Conservation (phyloP, 2,113 vertebrate species). For the Excalfactoria chinensis region DNA sequence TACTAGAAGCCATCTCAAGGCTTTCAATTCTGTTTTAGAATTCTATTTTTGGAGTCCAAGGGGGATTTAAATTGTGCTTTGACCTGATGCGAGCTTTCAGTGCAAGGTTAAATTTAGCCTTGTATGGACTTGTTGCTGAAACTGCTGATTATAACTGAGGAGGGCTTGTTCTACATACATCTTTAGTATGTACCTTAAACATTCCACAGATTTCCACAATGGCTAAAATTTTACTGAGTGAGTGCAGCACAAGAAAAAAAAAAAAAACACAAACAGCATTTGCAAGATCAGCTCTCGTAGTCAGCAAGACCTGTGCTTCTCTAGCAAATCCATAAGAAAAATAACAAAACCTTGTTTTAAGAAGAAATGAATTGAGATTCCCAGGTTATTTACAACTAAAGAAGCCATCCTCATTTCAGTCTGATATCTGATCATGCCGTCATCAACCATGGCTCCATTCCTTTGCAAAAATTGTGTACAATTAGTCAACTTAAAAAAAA, state of each 20-base stretch:
- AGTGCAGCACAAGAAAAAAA: neutral
- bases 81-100: neutral
- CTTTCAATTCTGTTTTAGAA: slow-evolving; percentile 35
- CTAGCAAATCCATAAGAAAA: neutral
- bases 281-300: neutral
- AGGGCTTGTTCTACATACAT: slow-evolving; percentile 2
- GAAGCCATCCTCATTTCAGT: neutral
- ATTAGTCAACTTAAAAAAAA: neutral
- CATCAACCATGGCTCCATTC: neutral
- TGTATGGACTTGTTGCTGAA: neutral
- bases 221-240: slow-evolving; percentile 7
- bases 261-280: neutral
- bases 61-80: slow-evolving; percentile 32
- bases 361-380: neutral
- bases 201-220: neutral
- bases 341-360: neutral
- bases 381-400: neutral
- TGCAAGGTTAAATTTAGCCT: slow-evolving; percentile 39
- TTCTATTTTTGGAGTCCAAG: slow-evolving; percentile 46
- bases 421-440: neutral
- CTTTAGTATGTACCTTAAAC: neutral
- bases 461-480: neutral
- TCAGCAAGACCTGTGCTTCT: neutral
- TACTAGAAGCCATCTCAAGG: neutral
- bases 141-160: slow-evolving; percentile 10